A percentile compares a stretch with the other conserved stretches of the same genome.
Conservation (phyloP, 2,888 invertebrate genomes). For the Caenorhabditis angaria region DNA sequence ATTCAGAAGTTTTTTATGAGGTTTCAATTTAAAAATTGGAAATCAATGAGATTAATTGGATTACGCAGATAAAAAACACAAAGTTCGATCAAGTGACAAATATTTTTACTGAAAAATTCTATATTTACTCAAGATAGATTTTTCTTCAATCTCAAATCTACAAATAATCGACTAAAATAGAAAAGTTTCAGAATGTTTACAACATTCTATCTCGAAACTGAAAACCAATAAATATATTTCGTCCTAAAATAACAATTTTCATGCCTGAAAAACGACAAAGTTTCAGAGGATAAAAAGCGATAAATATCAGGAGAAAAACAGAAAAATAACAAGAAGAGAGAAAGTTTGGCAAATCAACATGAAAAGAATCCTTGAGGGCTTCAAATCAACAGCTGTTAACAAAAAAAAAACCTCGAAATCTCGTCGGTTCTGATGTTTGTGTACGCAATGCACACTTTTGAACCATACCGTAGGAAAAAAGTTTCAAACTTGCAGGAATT, state of each 20-base stretch:
- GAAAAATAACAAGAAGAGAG: not conserved
- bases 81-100: too few relatives aligned
- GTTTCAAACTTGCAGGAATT: not conserved
- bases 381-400: constrained; percentile 7
- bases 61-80: not conserved
- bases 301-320: not conserved
- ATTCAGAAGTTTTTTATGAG: not conserved
- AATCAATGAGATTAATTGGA: not conserved
- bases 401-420: constrained; percentile 23
- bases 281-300: not conserved
- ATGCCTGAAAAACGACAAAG: not conserved
- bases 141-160: too few relatives aligned
- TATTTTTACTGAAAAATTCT: too few relatives aligned
- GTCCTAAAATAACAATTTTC: not conserved
- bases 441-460: constrained; percentile 44
- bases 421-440: constrained; percentile 25
- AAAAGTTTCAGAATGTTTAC: not conserved
- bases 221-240: not conserved
- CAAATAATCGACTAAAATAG: too few relatives aligned
- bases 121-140: too few relatives aligned
- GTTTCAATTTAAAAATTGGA: not conserved
- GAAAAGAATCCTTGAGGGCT: not conserved
- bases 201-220: not conserved
- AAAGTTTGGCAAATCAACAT: constrained; percentile 2
- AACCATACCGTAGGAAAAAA: constrained; percentile 23